Percentiles rank a stretch among this genome's conserved stretches.
These are phyloP conservation scores for Amniataba percoides DNA, from an alignment of 2,797 vertebrate genomes.

Conservation along the genomic window DNA sequence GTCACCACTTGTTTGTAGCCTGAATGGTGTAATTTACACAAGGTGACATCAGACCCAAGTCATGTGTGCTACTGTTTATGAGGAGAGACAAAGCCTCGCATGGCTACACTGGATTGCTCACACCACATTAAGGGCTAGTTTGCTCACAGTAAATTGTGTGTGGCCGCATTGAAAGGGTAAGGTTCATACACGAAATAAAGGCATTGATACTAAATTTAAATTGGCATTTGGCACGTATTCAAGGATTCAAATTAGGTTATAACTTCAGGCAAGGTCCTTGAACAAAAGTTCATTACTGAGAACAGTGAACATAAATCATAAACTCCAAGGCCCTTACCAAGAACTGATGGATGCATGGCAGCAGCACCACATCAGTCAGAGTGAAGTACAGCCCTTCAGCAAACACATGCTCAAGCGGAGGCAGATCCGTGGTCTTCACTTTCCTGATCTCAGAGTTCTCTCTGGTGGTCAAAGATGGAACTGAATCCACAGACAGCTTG, in stretches of 20 bases:
- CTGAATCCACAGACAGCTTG: conserved; percentile 85
- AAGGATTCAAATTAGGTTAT: conserved; percentile 25
- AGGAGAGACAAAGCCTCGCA: conserved; percentile 7
- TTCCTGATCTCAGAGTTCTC: conserved; percentile 92
- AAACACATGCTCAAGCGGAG: conserved; percentile 92
- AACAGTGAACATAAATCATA: conserved; percentile 35
- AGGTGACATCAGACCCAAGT: conserved; percentile 18
- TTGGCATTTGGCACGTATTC: conserved; percentile 21
- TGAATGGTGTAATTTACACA: neutral
- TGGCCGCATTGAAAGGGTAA: neutral
- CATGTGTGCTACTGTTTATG: conserved; percentile 17
- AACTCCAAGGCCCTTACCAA: conserved; percentile 87
- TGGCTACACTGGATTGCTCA: conserved; percentile 7
- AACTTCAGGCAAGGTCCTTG: conserved; percentile 6
- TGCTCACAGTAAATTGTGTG: conserved; percentile 4
- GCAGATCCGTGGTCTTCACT: conserved; percentile 90
- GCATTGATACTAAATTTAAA: conserved; percentile 16
- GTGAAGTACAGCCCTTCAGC: conserved; percentile 98
- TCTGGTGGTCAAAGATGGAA: conserved; percentile 78
- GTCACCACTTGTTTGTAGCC: neutral
- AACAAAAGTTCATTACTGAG: conserved; percentile 33
- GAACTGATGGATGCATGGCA: conserved; percentile 94
- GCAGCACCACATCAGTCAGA: conserved; percentile 93
- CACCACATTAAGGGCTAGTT: neutral
- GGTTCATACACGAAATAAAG: neutral